Percentiles rank a stretch among this genome's conserved stretches.
phyloP scores from a whole-genome alignment of 2,113 vertebrate species.

The Lanius ludovicianus region DNA sequence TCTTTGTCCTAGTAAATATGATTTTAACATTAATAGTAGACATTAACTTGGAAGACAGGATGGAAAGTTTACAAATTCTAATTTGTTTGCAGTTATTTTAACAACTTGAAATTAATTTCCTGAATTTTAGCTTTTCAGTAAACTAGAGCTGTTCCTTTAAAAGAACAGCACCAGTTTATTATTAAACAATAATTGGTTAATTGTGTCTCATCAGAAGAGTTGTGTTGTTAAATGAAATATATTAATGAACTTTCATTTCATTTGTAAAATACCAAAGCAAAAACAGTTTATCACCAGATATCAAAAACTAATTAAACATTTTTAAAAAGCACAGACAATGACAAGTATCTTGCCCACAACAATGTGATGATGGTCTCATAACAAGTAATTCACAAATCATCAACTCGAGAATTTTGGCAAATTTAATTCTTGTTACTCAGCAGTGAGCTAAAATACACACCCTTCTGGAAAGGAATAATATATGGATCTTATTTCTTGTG shows the following conservation, averaged over 20 bases:
- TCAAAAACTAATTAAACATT: background rate
- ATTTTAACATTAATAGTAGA: background rate
- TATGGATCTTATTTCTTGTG: background rate
- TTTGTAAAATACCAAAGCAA: background rate
- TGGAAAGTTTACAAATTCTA: background rate
- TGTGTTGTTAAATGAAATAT: background rate
- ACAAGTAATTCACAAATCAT: background rate
- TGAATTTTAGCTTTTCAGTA: background rate
- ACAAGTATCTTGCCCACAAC: background rate
- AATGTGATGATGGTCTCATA: background rate
- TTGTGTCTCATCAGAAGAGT: background rate
- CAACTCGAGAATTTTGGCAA: background rate
- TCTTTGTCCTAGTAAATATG: background rate
- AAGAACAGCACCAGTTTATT: background rate
- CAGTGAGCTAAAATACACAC: background rate
- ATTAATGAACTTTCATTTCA: background rate
- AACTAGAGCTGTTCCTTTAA: background rate
- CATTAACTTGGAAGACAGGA: background rate
- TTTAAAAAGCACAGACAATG: background rate
- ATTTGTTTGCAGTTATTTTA: background rate
- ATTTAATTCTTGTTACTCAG: background rate
- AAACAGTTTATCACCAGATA: background rate
- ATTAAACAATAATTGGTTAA: slow-evolving; percentile 10
- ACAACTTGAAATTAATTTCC: background rate
- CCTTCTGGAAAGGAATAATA: background rate